Conservation (phyloP, 2,888 invertebrate genomes). For the Noctua pronuba region DNA sequence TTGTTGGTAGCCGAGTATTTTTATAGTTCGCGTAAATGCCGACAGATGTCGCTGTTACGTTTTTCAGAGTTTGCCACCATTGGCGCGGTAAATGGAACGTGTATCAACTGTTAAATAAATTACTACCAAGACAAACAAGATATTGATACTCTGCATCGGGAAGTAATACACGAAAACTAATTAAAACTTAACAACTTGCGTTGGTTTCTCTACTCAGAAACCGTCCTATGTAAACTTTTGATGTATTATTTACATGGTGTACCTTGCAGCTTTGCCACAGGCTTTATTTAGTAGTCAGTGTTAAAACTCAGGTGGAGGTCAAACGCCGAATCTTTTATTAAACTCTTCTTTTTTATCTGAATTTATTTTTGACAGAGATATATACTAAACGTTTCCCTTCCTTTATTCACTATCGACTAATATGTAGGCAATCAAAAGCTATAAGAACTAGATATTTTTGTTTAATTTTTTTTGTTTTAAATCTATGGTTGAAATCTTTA, state of each 20-base stretch:
- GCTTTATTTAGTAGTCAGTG: background rate
- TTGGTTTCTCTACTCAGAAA: background rate
- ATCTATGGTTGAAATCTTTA: background rate
- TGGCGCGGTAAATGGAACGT: background rate
- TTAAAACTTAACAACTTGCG: slow-evolving; percentile 39
- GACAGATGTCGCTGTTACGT: slow-evolving; percentile 56
- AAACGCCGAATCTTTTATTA: background rate
- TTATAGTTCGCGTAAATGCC: slow-evolving; percentile 32
- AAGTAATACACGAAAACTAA: slow-evolving; percentile 20
- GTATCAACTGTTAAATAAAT: background rate
- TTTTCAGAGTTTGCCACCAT: background rate
- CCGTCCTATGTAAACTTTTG: background rate
- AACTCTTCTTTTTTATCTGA: background rate
- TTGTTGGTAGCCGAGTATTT: slow-evolving; percentile 37
- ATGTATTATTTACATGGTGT: background rate
- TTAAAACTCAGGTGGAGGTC: no score
- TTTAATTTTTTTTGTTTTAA: background rate
- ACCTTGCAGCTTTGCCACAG: background rate
- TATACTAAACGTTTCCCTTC: background rate
- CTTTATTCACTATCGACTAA: background rate
- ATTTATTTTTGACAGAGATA: background rate
- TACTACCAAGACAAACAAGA: background rate
- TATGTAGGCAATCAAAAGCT: background rate
- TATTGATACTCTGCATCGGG: slow-evolving; percentile 2
- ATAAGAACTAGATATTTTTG: background rate